phyloP scores from a whole-genome alignment of 2,113 vertebrate genomes.

The Zosterops pallidus region DNA sequence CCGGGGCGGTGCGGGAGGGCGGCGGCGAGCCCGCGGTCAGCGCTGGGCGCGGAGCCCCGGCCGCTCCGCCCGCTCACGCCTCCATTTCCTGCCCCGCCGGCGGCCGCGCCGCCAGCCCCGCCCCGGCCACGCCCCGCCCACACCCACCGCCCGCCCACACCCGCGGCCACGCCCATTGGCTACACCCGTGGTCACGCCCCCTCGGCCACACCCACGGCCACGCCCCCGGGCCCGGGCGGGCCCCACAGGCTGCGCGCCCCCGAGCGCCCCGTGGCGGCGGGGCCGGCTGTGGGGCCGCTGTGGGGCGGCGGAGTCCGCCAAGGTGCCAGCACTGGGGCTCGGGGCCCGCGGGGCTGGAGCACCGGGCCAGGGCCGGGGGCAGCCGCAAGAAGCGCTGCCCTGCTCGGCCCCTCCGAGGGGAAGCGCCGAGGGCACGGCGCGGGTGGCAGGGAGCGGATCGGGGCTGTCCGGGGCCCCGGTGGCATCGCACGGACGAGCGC shows the following conservation, averaged over 20 bases:
- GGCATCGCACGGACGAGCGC: neutral
- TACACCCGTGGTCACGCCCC: neutral
- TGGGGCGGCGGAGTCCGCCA: neutral
- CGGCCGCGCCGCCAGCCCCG: neutral
- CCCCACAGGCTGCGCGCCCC: neutral
- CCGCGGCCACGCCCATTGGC: neutral
- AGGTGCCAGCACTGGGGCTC: accelerated
- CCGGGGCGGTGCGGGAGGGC: too few species aligned
- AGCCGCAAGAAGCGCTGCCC: neutral
- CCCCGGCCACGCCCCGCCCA: neutral
- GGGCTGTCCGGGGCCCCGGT: neutral
- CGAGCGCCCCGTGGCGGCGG: neutral
- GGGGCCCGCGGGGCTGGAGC: neutral
- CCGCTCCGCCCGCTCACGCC: neutral
- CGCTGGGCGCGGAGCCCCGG: neutral
- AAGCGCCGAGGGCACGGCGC: neutral
- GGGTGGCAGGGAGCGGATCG: neutral
- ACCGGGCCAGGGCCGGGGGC: accelerated
- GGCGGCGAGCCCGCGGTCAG: too few species aligned
- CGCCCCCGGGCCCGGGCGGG: neutral
- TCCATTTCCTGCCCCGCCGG: conserved; percentile 1
- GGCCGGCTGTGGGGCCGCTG: too few species aligned
- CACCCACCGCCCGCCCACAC: too few species aligned
- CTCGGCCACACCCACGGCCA: neutral
- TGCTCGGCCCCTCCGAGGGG: too few species aligned